Percentiles rank a stretch among this genome's conserved stretches.
These are phyloP conservation scores for Atrina japonica DNA, from an alignment of 2,888 invertebrate species.

Conservation along the genomic window DNA sequence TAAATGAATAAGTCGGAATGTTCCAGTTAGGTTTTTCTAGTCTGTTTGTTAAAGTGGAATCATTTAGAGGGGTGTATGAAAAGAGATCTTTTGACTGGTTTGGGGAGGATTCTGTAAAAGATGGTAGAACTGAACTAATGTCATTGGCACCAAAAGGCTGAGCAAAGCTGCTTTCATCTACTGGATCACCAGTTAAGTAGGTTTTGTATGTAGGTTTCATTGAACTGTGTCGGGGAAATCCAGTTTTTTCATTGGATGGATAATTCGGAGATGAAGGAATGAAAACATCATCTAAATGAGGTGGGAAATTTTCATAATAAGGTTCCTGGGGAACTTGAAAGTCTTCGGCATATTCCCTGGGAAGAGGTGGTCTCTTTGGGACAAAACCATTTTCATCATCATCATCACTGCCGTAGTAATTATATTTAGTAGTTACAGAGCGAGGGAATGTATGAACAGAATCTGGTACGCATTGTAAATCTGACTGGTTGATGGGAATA, in stretches of 20 bases:
- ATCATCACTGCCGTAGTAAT: conserved; percentile 31
- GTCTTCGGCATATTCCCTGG: conserved; percentile 25
- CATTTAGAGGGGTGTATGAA: conserved; percentile 20
- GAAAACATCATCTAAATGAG: conserved; percentile 69
- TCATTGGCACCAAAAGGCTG: conserved; percentile 62
- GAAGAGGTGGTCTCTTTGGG: conserved; percentile 42
- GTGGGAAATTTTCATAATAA: conserved; percentile 29
- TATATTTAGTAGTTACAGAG: conserved; percentile 1
- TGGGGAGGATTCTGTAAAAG: conserved; percentile 39
- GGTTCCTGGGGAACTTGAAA: conserved; percentile 4
- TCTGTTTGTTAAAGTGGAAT: conserved; percentile 15
- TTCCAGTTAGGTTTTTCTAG: conserved; percentile 30
- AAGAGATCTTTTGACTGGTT: conserved; percentile 1
- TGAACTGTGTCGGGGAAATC: conserved; percentile 73
- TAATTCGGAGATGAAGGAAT: conserved; percentile 54
- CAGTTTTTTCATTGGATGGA: conserved; percentile 49
- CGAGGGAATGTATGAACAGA: conserved; percentile 11
- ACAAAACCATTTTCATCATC: conserved; percentile 49
- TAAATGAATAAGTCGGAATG: conserved; percentile 4
- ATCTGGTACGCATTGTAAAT: conserved; percentile 13
- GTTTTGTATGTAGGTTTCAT: conserved; percentile 71
- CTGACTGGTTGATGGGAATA: conserved; percentile 8
- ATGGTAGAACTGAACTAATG: conserved; percentile 74
- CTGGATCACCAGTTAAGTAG: conserved; percentile 60
- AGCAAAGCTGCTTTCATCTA: conserved; percentile 44